Evolutionary conservation across 2,113 vertebrate species (phyloP), one percentile per base, ranked within the genome.

Genomic region (Brevimyrus niger): DNA sequence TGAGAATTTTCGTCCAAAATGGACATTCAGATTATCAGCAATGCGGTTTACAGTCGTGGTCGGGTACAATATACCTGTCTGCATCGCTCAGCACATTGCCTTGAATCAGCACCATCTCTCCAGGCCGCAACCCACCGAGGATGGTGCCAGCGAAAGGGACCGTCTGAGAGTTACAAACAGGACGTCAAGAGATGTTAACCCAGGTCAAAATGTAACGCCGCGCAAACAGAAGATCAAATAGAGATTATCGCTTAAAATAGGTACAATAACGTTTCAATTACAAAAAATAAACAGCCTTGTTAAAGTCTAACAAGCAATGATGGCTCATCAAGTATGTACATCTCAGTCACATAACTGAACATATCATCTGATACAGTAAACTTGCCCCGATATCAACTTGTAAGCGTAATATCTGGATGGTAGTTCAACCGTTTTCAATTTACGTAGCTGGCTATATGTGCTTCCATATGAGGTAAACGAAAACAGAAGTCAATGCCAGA

Each of bases 101-200:
- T 73, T 96, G 95, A 10, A 99, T 94, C 0, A 98, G 93, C 31
- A 99, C 93, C 94, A 97, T 95, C 73, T 97, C 94, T 27, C 97
- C 98, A 19, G 96, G 96, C 65, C 91, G 87, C 92, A 99, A 65
- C 11, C 96, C 97, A 5, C 95, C 97, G 86, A 96, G 92, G 91
- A 99, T 96, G 3, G 97, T 97, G 65, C 96, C 96, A 1, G 95
- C 92, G 87, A 97, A 97, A 0, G 98, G 98, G 88, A 98, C 91
- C 7, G 13, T 23, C 98, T 98, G 91, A 11, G 69, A 87, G 21
- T 4, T 17, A 47, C 42, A 42, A 73, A 47, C 5, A 27, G 2
- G 42, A 19, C 38, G 42, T 3, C 58, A 5, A 5, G 17, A 55
- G 51, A 55, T 55, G 53, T 55, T 55, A 19, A 42, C 23, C n/a